These are phyloP conservation scores for Microctenopoma steveboyesi DNA, from an alignment of 2,797 vertebrate genomes.

Conservation along the genomic window DNA sequence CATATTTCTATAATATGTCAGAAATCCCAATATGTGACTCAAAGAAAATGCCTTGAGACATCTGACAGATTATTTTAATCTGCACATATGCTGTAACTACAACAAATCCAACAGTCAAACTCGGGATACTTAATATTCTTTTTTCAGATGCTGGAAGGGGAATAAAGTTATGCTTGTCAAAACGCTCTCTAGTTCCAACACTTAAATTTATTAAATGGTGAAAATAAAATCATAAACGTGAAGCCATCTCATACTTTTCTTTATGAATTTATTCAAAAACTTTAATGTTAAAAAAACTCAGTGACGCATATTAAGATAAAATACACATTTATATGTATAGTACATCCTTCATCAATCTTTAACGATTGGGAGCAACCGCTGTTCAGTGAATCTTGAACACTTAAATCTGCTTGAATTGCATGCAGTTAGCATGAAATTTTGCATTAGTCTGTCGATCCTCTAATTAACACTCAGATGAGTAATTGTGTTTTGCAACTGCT, in stretches of 20 bases:
- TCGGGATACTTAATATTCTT: constrained; percentile 56
- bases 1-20: constrained; percentile 39
- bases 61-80: constrained; percentile 73
- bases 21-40: constrained; percentile 50
- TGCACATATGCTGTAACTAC: constrained; percentile 51
- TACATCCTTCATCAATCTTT: constrained; percentile 73
- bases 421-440: constrained; percentile 73
- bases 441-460: constrained; percentile 77
- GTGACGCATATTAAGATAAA: not conserved
- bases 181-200: constrained; percentile 46
- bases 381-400: constrained; percentile 69
- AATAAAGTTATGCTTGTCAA: constrained; percentile 57
- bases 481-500: constrained; percentile 70
- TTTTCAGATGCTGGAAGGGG: constrained; percentile 37
- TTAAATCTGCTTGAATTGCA: constrained; percentile 72
- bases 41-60: constrained; percentile 46
- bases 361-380: constrained; percentile 78
- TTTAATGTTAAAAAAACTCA: constrained; percentile 7
- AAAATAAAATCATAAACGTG: constrained; percentile 51
- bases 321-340: too few species aligned
- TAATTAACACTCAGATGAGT: constrained; percentile 79
- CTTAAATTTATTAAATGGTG: constrained; percentile 55
- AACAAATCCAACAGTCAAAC: constrained; percentile 60
- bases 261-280: constrained; percentile 27
- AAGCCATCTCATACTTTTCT: constrained; percentile 37